phyloP scores from a whole-genome alignment of 2,113 vertebrate species.

The Psilopsiagon aymara region DNA sequence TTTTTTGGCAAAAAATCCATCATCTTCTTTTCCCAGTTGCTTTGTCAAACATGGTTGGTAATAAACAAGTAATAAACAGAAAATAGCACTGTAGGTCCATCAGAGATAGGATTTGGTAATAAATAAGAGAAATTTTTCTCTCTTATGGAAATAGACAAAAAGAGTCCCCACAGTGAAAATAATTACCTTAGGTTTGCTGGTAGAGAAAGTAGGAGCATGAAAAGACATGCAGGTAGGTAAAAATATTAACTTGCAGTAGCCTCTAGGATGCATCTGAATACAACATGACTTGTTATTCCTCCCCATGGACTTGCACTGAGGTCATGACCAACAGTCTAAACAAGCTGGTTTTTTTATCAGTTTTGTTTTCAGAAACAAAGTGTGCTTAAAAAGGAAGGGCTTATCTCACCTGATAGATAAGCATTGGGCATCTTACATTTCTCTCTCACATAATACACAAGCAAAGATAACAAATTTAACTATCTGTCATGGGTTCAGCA shows the following conservation, averaged over 20 bases:
- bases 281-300: neutral
- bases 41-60: neutral
- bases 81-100: neutral
- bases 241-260: neutral
- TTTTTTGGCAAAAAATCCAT: neutral
- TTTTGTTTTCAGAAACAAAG: neutral
- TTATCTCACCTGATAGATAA: neutral
- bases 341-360: rapidly evolving
- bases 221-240: neutral
- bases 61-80: neutral
- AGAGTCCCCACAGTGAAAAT: neutral
- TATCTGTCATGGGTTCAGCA: neutral
- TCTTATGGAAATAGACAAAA: neutral
- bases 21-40: neutral
- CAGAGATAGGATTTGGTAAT: neutral
- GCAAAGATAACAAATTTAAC: neutral
- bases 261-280: neutral
- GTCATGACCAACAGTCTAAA: neutral
- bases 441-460: neutral
- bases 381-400: neutral
- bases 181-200: neutral
- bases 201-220: neutral
- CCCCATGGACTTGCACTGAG: neutral
- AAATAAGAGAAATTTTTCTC: neutral
- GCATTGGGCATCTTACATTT: neutral